Percentiles rank a stretch among this genome's conserved stretches.
Conservation (phyloP, 2,888 invertebrate species). For the Spilosoma lubricipeda region DNA sequence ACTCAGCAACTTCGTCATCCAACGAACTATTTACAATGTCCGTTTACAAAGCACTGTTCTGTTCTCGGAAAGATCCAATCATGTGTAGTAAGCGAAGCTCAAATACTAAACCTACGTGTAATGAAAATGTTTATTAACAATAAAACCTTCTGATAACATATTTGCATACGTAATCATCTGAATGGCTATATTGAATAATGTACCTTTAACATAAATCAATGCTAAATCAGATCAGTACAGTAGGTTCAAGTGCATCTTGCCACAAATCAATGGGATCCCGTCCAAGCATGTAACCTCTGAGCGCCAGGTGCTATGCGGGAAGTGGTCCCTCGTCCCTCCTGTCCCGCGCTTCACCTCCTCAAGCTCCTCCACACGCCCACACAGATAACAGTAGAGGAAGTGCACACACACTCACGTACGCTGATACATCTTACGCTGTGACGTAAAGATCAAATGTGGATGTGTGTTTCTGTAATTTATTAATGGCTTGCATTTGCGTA, state of each 20-base stretch:
- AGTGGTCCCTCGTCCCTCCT: conserved; percentile 62
- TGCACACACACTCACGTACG: conserved; percentile 53
- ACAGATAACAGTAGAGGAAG: conserved; percentile 66
- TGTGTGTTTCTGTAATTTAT: conserved; percentile 82
- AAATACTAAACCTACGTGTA: conserved; percentile 19
- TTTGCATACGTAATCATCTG: conserved; percentile 20
- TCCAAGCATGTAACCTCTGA: conserved; percentile 76
- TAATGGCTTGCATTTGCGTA: conserved; percentile 81
- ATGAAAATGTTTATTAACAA: conserved; percentile 22
- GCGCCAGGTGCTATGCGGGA: conserved; percentile 86
- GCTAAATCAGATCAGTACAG: conserved; percentile 66
- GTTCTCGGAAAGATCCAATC: conserved; percentile 26
- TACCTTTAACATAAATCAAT: conserved; percentile 57
- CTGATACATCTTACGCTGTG: conserved; percentile 49
- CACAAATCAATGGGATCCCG: conserved; percentile 82
- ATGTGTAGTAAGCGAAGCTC: conserved; percentile 6
- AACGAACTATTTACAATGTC: conserved; percentile 23
- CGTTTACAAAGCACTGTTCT: conserved; percentile 18
- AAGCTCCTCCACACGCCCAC: conserved; percentile 63
- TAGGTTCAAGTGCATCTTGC: conserved; percentile 71
- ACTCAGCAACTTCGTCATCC: conserved; percentile 1
- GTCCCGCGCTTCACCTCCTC: conserved; percentile 42
- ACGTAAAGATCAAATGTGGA: conserved; percentile 66
- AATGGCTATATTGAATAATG: conserved; percentile 11
- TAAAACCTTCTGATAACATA: conserved; percentile 18